Evolutionary conservation across 2,797 vertebrate species (phyloP), one percentile per base, ranked within the genome.

Genomic region (Spheniscus humboldti): DNA sequence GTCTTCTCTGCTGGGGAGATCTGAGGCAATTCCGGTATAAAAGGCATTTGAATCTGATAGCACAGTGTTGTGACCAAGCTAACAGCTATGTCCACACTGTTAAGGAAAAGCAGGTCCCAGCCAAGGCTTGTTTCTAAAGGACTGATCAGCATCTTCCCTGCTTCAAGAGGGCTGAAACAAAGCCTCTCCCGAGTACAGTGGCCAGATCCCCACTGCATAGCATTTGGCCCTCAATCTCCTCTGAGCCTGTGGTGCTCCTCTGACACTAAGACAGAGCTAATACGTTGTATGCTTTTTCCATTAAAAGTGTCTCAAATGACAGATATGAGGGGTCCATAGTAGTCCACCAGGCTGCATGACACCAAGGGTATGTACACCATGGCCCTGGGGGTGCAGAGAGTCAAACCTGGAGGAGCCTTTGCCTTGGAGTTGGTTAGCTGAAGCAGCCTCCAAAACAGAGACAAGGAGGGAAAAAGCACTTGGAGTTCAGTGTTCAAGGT

Each of bases 181-280:
- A 52, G 6, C 18, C 9, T 56, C 45, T 68, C 11, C 48, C 0
- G 0, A 30, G 30, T 27, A n/a, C 19, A 62, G 11, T 8, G 33
- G 6, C 28, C 35, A 48, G 8, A 48, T 69, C 7, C 10, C 22
- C 14, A 43, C 11, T 18, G 14, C 45, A 62, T 6, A 27, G 4
- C 19, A 48, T 52, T 22, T 71, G 62, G 24, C 22, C 16, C 4
- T 74, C 39, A 11, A 2, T 52, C 11, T 92, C 43, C 47, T 63
- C 63, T 8, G 22, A 79, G 30, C 28, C 30, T 52, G 13, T 31
- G 35, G 22, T 41, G 14, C 10, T 6, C 12, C 39, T 59, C 53
- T 66, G 47, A 43, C 16, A 28, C 8, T 56, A 59, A 63, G 15
- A 73, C 5, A 33, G 33, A 81, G 24, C 1, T 18, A 25, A 64